Percentiles rank a stretch among this genome's conserved stretches.
These are phyloP conservation scores for Protophormia terraenovae DNA, from an alignment of 2,888 invertebrate species.

Conservation along the genomic window DNA sequence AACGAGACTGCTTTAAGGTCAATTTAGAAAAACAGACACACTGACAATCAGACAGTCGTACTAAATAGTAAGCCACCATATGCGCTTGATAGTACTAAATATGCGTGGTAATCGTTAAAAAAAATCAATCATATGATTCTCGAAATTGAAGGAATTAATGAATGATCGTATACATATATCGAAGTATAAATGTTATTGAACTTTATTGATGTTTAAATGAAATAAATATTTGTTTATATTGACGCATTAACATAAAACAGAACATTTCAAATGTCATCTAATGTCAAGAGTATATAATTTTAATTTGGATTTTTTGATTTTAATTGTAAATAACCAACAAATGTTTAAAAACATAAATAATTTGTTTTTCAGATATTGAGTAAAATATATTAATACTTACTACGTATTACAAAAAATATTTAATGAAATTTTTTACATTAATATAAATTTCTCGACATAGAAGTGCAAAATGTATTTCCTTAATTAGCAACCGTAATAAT, in stretches of 20 bases:
- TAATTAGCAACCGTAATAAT: no score
- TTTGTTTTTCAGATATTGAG: background rate
- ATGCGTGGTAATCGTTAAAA: constrained; percentile 28
- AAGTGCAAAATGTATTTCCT: no score
- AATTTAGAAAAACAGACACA: constrained; percentile 28
- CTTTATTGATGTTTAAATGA: constrained; percentile 40
- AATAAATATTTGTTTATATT: constrained; percentile 16
- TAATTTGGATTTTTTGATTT: background rate
- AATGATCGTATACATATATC: no score
- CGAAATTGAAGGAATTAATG: background rate
- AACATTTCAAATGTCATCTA: background rate
- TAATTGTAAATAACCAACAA: background rate
- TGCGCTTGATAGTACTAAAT: background rate
- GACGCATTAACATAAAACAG: constrained; percentile 40
- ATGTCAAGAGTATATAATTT: background rate
- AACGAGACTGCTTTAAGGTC: constrained; percentile 44
- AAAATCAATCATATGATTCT: constrained; percentile 29
- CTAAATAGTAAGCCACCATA: background rate
- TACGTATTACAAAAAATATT: no score
- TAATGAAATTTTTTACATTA: no score
- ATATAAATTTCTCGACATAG: no score
- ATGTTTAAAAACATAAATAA: background rate
- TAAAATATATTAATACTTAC: no score
- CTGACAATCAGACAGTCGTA: no score
- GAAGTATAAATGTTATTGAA: constrained; percentile 53